A percentile compares a stretch with the other conserved stretches of the same genome.
phyloP scores from a whole-genome alignment of 2,888 invertebrate species.

The Papilio protenor region DNA sequence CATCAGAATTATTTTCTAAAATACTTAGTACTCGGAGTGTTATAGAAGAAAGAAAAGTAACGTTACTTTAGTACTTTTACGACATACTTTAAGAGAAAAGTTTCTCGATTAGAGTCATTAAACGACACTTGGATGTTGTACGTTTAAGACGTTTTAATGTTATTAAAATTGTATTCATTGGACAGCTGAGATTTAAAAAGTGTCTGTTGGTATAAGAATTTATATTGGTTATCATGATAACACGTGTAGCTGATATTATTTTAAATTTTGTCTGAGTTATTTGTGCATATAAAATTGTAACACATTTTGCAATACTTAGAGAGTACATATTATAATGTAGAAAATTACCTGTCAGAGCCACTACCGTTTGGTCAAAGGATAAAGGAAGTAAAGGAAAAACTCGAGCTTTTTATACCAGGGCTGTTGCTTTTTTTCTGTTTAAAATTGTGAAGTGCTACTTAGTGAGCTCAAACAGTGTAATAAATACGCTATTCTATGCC shows the following conservation, averaged over 20 bases:
- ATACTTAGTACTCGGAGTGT: background rate
- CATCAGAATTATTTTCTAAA: too few relatives aligned
- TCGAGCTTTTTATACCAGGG: constrained; percentile 46
- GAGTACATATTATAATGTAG: constrained; percentile 62
- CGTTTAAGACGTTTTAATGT: constrained; percentile 47
- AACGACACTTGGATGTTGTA: constrained; percentile 47
- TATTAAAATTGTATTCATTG: constrained; percentile 52
- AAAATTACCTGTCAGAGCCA: constrained; percentile 79
- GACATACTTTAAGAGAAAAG: constrained; percentile 34
- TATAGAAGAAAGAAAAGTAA: constrained; percentile 31
- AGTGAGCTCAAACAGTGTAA: constrained; percentile 40
- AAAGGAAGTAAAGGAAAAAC: constrained; percentile 56
- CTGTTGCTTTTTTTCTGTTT: constrained; percentile 39
- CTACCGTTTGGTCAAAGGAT: constrained; percentile 68
- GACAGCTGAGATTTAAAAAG: constrained; percentile 49
- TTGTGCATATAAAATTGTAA: constrained; percentile 19
- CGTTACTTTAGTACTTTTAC: constrained; percentile 11
- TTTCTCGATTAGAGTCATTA: constrained; percentile 47
- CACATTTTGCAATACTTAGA: constrained; percentile 39
- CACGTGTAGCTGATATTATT: background rate
- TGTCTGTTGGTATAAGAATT: constrained; percentile 40
- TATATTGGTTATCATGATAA: too few relatives aligned
- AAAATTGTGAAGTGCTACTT: constrained; percentile 41
- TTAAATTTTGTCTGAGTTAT: background rate
- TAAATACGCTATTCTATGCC: constrained; percentile 13